Conservation (phyloP, 2,113 vertebrate genomes). For the Pterophyllum scalare region DNA sequence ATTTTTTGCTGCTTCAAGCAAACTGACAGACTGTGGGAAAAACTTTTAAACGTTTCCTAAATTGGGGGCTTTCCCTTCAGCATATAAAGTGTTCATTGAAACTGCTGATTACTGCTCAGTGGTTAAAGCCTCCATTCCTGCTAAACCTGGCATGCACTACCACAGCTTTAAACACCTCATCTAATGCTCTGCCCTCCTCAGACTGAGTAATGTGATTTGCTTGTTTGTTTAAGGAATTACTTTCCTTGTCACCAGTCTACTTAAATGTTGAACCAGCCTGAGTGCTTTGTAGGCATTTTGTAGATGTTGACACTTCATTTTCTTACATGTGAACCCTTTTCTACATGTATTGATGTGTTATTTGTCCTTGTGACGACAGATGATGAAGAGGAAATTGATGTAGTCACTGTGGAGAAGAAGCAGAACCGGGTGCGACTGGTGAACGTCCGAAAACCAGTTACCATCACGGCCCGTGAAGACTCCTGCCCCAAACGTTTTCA, state of each 20-base stretch:
- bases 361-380: conserved; percentile 53
- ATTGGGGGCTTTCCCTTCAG: conserved; percentile 30
- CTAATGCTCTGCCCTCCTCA: neutral
- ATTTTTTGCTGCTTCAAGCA: conserved; percentile 58
- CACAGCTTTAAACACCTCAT: conserved; percentile 27
- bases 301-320: neutral
- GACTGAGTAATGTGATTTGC: conserved; percentile 1
- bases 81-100: conserved; percentile 34
- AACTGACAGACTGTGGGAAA: conserved; percentile 30
- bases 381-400: conserved; percentile 91
- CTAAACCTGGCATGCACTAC: conserved; percentile 20
- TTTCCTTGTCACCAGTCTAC: conserved; percentile 33
- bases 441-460: conserved; percentile 86
- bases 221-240: conserved; percentile 25
- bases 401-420: conserved; percentile 94
- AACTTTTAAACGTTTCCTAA: conserved; percentile 37
- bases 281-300: neutral
- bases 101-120: conserved; percentile 34
- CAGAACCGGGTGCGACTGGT: conserved; percentile 86
- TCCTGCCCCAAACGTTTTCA: conserved; percentile 94
- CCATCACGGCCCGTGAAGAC: conserved; percentile 89
- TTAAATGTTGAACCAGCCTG: neutral
- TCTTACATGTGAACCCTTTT: neutral
- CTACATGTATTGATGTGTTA: conserved; percentile 29
- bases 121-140: conserved; percentile 54